These are phyloP conservation scores for Tryphoninae sp. DNA, from an alignment of 2,888 invertebrate genomes.

Conservation along the genomic window DNA sequence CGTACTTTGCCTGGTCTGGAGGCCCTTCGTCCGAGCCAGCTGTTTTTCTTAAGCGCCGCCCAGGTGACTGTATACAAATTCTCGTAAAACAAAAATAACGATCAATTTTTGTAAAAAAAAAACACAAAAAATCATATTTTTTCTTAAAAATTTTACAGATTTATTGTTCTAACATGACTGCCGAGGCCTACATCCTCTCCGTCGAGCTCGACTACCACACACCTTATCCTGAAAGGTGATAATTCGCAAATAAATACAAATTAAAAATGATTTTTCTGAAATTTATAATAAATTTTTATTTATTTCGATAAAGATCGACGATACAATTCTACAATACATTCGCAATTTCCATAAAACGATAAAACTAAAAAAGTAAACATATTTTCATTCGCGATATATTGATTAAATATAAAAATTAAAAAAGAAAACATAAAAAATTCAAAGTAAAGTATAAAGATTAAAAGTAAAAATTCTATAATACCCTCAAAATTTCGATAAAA, in stretches of 20 bases:
- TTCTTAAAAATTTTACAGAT: slow-evolving; percentile 76
- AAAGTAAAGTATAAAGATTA: no score
- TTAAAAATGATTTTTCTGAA: background rate
- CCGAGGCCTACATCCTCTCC: slow-evolving; percentile 82
- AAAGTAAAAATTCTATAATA: no score
- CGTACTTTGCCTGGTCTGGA: slow-evolving; percentile 81
- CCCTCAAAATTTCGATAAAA: background rate
- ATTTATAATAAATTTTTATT: background rate
- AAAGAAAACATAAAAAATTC: no score
- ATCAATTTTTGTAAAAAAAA: background rate
- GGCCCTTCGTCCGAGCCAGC: slow-evolving; percentile 80
- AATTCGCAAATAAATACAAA: background rate
- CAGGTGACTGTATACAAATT: slow-evolving; percentile 76
- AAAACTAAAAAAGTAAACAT: slow-evolving; percentile 13
- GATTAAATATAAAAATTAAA: background rate
- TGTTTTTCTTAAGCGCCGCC: slow-evolving; percentile 83
- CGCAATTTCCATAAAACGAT: no score
- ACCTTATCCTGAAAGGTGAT: slow-evolving; percentile 82
- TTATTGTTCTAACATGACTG: slow-evolving; percentile 82
- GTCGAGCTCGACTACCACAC: slow-evolving; percentile 83
- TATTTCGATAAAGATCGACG: background rate
- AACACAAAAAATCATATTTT: background rate
- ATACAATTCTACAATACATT: background rate
- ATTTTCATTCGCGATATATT: no score
- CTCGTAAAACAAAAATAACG: background rate